Base-by-base conservation (phyloP, 2,113 vertebrate species). In the Oceanodroma tethys region DNA sequence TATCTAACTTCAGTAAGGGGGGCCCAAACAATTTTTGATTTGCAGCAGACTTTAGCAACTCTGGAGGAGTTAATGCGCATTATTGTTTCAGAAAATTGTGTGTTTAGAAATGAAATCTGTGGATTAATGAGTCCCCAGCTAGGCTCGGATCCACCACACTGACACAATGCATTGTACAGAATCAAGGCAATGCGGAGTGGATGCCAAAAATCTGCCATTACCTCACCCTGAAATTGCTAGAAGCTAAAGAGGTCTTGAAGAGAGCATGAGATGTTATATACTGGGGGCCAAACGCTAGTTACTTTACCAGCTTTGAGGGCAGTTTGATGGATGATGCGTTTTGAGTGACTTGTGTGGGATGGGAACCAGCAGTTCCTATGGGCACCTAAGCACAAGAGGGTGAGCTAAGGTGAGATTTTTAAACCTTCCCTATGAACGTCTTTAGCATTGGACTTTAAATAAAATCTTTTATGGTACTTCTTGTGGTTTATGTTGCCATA, bases 171-270 rank as follows among this genome's bases (percentile, higher is more conserved):
- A 55, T 93, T 95, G 92, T 76, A 11, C 92, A 42, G 70, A 23
- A 68, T 42, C 36, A 16, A 90, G 92, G 93, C 81, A 17, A 16
- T 72, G 86, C 2, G 4, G 47, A 13, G 45, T 2, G 2, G 48
- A 10, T 95, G 97, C 91, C 95, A 97, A 79, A 90, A 96, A 88
- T 80, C 53, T 96, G 94, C 80, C 93, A 88, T 95, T 71, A 74
- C 90, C 96, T 96, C 92, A 73, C 47, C 50, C 67, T 84, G 70
- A 36, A 80, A 34, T 52, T 21, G 7, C 81, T 89, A 88, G 95
- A 43, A 52, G 86, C 90, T 88, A 56, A 14, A 82, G 52, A 76
- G 83, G 55, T 76, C 76, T 43, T 74, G 23, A 16, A 7, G 82
- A 70, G 76, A 86, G 87, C 82, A 23, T 63, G 63, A 56, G 66